phyloP scores from a whole-genome alignment of 2,888 invertebrate genomes.

The Adelognathus sp. region DNA sequence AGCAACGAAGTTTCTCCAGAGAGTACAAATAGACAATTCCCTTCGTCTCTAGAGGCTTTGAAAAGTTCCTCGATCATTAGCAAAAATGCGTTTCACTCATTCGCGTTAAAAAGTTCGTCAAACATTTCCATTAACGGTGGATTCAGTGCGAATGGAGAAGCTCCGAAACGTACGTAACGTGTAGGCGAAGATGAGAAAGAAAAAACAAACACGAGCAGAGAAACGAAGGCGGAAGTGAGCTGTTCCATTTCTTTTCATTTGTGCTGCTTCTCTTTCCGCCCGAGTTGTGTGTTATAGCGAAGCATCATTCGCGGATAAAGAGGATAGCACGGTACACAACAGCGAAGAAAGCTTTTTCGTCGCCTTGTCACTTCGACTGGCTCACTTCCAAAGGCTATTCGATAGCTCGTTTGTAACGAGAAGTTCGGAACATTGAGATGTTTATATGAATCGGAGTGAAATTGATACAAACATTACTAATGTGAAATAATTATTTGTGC shows the following conservation, averaged over 20 bases:
- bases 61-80: no score
- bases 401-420: not conserved
- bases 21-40: no score
- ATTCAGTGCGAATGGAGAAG: no score
- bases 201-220: no score
- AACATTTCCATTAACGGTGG: no score
- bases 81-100: no score
- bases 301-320: conserved; percentile 11
- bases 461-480: no score
- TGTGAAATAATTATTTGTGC: no score
- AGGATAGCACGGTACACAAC: not conserved
- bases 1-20: no score
- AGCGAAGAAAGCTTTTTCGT: not conserved
- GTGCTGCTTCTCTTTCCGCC: not conserved
- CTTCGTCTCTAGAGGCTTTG: no score
- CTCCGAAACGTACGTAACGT: not conserved
- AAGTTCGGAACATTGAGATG: not conserved
- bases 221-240: not conserved
- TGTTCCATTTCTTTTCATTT: conserved; percentile 18
- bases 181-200: not conserved
- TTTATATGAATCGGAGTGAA: not conserved
- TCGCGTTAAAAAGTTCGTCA: no score
- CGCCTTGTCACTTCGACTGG: conserved; percentile 3
- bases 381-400: conserved; percentile 14
- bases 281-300: not conserved